Conservation (phyloP, 2,888 invertebrate species). For the Ceriagrion tenellum region DNA sequence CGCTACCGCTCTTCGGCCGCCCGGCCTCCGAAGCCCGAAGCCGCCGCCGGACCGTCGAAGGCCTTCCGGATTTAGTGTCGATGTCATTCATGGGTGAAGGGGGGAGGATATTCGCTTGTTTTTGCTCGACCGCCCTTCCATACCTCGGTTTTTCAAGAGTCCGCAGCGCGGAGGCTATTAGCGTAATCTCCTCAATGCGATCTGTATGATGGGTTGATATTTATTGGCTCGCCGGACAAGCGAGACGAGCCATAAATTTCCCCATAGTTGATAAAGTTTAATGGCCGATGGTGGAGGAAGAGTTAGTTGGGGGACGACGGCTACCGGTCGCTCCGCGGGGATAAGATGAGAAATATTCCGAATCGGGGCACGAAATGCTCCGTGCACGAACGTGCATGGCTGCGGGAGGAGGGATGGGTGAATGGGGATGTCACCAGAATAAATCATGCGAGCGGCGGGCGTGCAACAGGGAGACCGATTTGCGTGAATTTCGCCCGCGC, state of each 20-base stretch:
- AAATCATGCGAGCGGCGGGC: not conserved
- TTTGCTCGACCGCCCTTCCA: constrained; percentile 14
- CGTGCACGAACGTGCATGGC: constrained; percentile 5
- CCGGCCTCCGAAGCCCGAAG: not conserved
- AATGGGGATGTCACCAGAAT: not conserved
- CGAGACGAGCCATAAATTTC: constrained; percentile 17
- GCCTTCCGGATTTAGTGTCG: constrained; percentile 38
- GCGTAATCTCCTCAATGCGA: constrained; percentile 29
- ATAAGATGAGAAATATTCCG: constrained; percentile 26
- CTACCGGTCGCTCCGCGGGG: not conserved
- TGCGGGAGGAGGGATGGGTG: not conserved
- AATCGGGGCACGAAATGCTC: constrained; percentile 31
- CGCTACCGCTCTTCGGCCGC: not conserved
- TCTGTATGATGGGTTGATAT: constrained; percentile 29
- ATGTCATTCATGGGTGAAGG: not conserved
- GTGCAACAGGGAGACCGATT: not conserved
- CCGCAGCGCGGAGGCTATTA: constrained; percentile 36
- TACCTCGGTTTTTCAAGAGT: not conserved
- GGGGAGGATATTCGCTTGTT: not conserved
- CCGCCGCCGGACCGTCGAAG: not conserved
- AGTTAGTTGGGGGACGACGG: not conserved
- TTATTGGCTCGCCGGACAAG: constrained; percentile 16
- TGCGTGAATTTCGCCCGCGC: not conserved
- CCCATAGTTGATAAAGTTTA: constrained; percentile 36
- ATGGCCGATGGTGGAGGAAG: not conserved